phyloP scores from a whole-genome alignment of 2,113 vertebrate genomes.

The Aspiorhynchus laticeps region DNA sequence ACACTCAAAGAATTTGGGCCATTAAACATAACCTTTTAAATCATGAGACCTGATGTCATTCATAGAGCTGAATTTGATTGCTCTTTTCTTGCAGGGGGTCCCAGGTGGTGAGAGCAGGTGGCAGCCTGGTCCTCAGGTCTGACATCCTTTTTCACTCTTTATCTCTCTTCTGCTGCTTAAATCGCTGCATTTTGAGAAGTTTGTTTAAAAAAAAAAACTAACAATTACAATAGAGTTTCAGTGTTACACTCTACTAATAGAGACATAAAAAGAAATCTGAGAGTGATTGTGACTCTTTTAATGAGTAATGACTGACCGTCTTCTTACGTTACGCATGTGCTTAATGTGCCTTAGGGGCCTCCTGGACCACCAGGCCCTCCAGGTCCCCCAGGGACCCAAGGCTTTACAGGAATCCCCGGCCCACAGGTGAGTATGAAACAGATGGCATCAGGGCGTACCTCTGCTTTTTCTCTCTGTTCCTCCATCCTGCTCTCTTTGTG shows the following conservation, averaged over 20 bases:
- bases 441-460: slow-evolving; percentile 6
- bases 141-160: slow-evolving; percentile 57
- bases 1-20: neutral
- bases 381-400: slow-evolving; percentile 86
- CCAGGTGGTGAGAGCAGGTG: slow-evolving; percentile 82
- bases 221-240: too few species aligned
- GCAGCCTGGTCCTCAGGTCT: slow-evolving; percentile 90
- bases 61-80: slow-evolving; percentile 57
- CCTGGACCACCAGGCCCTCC: slow-evolving; percentile 83
- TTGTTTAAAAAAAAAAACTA: neutral
- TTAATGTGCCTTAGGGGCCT: slow-evolving; percentile 80
- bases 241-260: neutral
- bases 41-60: neutral
- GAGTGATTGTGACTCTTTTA: neutral
- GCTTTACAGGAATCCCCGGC: slow-evolving; percentile 81
- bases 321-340: neutral
- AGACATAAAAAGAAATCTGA: neutral
- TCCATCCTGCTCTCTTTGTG: slow-evolving; percentile 36
- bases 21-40: neutral
- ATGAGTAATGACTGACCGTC: neutral
- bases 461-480: slow-evolving; percentile 25
- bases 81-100: slow-evolving; percentile 85
- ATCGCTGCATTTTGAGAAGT: neutral
- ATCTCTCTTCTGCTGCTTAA: neutral
- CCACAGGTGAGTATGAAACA: slow-evolving; percentile 78